These are phyloP conservation scores for Nyctibius grandis DNA, from an alignment of 2,797 vertebrate genomes.

Conservation along the genomic window DNA sequence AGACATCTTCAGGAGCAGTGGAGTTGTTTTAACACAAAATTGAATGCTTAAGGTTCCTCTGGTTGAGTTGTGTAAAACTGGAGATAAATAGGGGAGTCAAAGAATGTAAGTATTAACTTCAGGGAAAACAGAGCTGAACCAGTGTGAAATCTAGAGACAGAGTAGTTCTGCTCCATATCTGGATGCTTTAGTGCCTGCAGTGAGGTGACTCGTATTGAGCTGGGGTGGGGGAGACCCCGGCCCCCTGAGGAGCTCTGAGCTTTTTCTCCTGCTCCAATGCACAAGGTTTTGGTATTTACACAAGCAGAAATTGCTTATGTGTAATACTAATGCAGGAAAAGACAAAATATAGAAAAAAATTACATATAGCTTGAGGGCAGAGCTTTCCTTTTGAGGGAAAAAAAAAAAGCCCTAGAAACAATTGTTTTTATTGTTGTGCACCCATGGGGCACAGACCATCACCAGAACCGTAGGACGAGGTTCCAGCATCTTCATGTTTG, in stretches of 20 bases:
- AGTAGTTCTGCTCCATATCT: neutral
- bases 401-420: neutral
- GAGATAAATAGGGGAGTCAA: neutral
- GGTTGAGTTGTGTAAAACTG: neutral
- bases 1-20: neutral
- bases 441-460: neutral
- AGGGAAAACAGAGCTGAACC: neutral
- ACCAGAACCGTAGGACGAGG: accelerated
- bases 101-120: neutral
- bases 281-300: neutral
- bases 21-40: neutral
- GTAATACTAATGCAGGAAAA: neutral
- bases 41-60: neutral
- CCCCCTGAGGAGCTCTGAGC: neutral
- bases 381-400: neutral
- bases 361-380: neutral
- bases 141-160: neutral
- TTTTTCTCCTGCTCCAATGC: neutral
- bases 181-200: neutral
- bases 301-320: neutral
- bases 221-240: neutral
- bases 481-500: neutral
- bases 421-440: neutral
- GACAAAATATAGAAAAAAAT: neutral
- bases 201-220: neutral